These are phyloP conservation scores for Chironex yamaguchii DNA, from an alignment of 30 jellyfish, hydroid and myxozoan genomes.

Conservation along the genomic window DNA sequence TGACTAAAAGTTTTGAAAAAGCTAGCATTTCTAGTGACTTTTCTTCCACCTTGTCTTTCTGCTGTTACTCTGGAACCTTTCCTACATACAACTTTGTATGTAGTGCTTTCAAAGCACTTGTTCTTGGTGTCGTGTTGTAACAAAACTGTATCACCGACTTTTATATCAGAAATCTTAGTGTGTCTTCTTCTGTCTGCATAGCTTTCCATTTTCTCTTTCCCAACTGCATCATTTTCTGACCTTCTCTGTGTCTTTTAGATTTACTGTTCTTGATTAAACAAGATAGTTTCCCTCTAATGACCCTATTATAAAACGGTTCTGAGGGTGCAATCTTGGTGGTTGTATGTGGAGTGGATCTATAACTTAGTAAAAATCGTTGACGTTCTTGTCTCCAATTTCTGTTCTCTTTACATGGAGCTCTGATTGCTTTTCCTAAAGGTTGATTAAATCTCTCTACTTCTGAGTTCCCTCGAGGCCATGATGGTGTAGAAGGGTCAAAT, in stretches of 20 bases:
- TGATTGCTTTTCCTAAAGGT: slow-evolving; percentile 42
- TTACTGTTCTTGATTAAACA: too few relatives aligned
- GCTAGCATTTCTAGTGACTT: too few relatives aligned
- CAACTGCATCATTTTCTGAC: slow-evolving; percentile 10
- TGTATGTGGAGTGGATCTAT: background rate
- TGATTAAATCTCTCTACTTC: slow-evolving; percentile 34
- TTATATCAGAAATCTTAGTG: slow-evolving; percentile 26
- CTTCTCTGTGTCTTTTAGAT: too few relatives aligned
- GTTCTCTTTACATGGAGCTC: slow-evolving; percentile 27
- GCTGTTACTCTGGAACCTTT: slow-evolving; percentile 44
- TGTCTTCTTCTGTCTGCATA: slow-evolving; percentile 32
- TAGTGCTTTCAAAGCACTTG: slow-evolving; percentile 10
- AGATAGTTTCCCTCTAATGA: slow-evolving; percentile 1
- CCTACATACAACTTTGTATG: slow-evolving; percentile 30
- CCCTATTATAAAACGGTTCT: background rate
- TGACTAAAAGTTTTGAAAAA: too few relatives aligned
- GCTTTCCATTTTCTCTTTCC: background rate
- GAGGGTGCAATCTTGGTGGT: background rate
- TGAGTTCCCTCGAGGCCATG: slow-evolving; percentile 60
- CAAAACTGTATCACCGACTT: slow-evolving; percentile 24
- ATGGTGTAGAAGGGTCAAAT: slow-evolving; percentile 22
- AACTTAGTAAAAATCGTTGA: slow-evolving; percentile 8
- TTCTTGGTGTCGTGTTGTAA: background rate
- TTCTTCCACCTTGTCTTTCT: slow-evolving; percentile 15
- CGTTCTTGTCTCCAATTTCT: slow-evolving; percentile 59